Evolutionary conservation across 2,888 invertebrate genomes (phyloP).

Genomic region (Petrophora chlorosata): DNA sequence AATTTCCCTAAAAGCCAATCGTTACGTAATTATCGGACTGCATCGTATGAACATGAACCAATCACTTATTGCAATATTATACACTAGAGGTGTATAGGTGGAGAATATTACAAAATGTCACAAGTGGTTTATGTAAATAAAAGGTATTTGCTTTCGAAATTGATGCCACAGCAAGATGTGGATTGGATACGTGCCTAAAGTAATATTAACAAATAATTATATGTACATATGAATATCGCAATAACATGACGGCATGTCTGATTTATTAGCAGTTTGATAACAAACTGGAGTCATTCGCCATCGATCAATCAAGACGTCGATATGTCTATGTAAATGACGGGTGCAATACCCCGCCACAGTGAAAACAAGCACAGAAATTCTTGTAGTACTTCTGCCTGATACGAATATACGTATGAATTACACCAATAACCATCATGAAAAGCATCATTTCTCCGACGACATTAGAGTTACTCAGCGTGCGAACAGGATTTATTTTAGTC

Average conservation of each 20-base stretch:
- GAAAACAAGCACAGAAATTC: conserved; percentile 6
- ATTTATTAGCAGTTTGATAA: conserved; percentile 55
- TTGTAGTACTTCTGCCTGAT: too few relatives aligned
- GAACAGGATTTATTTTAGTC: too few relatives aligned
- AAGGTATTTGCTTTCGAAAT: conserved; percentile 17
- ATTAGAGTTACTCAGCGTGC: too few relatives aligned
- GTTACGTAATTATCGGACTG: conserved; percentile 5
- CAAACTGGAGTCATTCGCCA: conserved; percentile 51
- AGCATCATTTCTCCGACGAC: too few relatives aligned
- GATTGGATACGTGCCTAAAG: conserved; percentile 22
- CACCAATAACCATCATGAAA: too few relatives aligned
- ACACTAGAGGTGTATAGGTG: too few relatives aligned
- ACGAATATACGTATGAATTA: too few relatives aligned
- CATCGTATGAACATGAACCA: background rate
- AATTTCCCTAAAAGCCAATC: conserved; percentile 3
- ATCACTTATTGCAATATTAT: conserved; percentile 14
- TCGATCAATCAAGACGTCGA: conserved; percentile 56
- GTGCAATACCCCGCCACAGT: conserved; percentile 44
- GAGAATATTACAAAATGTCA: conserved; percentile 10
- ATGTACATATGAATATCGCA: conserved; percentile 26
- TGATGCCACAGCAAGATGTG: conserved; percentile 14
- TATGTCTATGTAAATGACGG: conserved; percentile 52
- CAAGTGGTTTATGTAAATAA: conserved; percentile 10
- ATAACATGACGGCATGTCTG: conserved; percentile 36
- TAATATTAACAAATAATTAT: conserved; percentile 15